A percentile compares a stretch with the other conserved stretches of the same genome.
phyloP scores from a whole-genome alignment of 2,888 invertebrate genomes.

The Polietes domitor region DNA sequence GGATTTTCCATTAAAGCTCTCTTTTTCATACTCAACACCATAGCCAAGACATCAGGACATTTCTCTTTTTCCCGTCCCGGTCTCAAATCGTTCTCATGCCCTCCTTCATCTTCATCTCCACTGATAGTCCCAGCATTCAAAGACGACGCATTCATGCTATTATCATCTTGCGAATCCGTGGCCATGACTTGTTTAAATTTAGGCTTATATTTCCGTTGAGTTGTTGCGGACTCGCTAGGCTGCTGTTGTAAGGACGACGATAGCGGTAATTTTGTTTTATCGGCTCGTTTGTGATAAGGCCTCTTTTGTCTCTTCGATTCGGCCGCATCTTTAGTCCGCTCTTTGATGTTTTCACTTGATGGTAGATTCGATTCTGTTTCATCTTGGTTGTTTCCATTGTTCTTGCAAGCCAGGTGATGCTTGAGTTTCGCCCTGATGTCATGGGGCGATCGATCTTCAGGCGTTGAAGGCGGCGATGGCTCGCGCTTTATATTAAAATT shows the following conservation, averaged over 20 bases:
- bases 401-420: conserved; percentile 76
- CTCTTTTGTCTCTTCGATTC: conserved; percentile 71
- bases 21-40: conserved; percentile 77
- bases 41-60: conserved; percentile 76
- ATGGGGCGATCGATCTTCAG: conserved; percentile 59
- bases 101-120: conserved; percentile 71
- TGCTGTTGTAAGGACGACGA: background rate
- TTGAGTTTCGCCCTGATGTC: conserved; percentile 78
- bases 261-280: conserved; percentile 67
- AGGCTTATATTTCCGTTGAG: conserved; percentile 58
- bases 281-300: conserved; percentile 74
- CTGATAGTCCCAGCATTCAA: conserved; percentile 57
- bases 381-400: conserved; percentile 27
- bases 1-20: conserved; percentile 76
- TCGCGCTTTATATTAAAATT: conserved; percentile 65
- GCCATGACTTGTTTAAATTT: conserved; percentile 47
- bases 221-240: background rate
- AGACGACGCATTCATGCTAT: conserved; percentile 54
- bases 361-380: background rate
- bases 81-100: conserved; percentile 64
- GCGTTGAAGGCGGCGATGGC: conserved; percentile 57
- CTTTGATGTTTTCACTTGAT: conserved; percentile 17
- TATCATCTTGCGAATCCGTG: conserved; percentile 44
- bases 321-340: conserved; percentile 61
- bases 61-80: conserved; percentile 75